Evolutionary conservation across 2,797 vertebrate species (phyloP).

Genomic region (Anabas testudineus): DNA sequence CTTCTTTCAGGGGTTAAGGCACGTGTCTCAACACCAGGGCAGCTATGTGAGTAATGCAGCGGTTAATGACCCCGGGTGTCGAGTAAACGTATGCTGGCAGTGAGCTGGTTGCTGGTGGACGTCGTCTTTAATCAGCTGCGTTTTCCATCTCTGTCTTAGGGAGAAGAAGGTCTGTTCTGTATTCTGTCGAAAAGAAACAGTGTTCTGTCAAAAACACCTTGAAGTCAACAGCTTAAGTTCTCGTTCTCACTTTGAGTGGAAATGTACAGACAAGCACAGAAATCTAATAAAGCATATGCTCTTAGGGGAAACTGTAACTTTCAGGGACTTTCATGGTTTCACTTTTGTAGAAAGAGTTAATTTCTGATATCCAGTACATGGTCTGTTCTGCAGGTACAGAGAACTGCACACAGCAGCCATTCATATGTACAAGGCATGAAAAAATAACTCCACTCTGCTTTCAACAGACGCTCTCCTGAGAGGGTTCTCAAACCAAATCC

Average conservation of each 20-base stretch:
- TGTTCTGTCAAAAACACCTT: conserved; percentile 57
- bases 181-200: conserved; percentile 60
- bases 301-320: conserved; percentile 9
- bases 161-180: conserved; percentile 72
- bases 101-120: conserved; percentile 26
- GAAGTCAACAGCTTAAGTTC: conserved; percentile 37
- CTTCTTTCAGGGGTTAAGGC: conserved; percentile 39
- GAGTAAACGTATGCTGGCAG: conserved; percentile 30
- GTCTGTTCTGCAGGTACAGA: conserved; percentile 1
- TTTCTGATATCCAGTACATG: background rate
- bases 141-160: conserved; percentile 35
- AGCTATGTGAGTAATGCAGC: conserved; percentile 43
- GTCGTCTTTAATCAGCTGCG: conserved; percentile 67
- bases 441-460: conserved; percentile 45
- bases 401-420: conserved; percentile 39
- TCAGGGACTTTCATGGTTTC: background rate
- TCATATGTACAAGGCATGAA: conserved; percentile 29
- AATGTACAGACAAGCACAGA: conserved; percentile 2
- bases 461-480: conserved; percentile 33
- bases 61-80: conserved; percentile 51
- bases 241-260: conserved; percentile 32
- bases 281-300: background rate
- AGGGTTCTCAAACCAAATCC: conserved; percentile 26
- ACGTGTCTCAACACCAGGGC: conserved; percentile 20
- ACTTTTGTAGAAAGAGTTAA: background rate